Percentiles rank a stretch among this genome's conserved stretches.
These are phyloP conservation scores for Drosophila mayaguana DNA, from an alignment of 2,888 invertebrate species.

Conservation along the genomic window DNA sequence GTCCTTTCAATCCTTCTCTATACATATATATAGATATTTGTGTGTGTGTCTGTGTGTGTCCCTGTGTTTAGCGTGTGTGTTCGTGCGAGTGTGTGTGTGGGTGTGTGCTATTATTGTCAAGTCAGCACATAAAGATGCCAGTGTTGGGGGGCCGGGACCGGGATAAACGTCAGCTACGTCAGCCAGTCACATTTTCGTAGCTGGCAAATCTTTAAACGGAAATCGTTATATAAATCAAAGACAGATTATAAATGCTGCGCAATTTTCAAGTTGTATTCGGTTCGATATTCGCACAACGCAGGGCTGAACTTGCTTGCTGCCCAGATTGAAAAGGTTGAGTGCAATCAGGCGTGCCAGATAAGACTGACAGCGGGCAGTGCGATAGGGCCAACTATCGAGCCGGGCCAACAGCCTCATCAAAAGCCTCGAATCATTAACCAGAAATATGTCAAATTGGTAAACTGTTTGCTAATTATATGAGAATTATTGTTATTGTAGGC, in stretches of 20 bases:
- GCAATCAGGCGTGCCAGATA: constrained; percentile 37
- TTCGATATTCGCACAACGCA: constrained; percentile 20
- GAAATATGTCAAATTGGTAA: constrained; percentile 36
- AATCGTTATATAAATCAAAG: constrained; percentile 82
- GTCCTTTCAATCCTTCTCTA: constrained; percentile 32
- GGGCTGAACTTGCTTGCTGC: constrained; percentile 18
- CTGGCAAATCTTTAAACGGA: constrained; percentile 70
- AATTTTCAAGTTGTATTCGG: constrained; percentile 71
- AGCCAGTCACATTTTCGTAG: constrained; percentile 40
- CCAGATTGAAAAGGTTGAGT: constrained; percentile 46
- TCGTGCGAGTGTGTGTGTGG: constrained; percentile 16
- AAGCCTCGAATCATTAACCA: constrained; percentile 50
- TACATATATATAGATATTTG: background rate
- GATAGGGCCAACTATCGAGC: constrained; percentile 57
- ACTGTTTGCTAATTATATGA: constrained; percentile 65
- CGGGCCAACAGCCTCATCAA: constrained; percentile 20
- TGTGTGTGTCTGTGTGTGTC: background rate
- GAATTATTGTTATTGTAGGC: constrained; percentile 21
- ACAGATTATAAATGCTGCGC: constrained; percentile 79
- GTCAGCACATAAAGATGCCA: constrained; percentile 74
- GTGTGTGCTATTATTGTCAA: constrained; percentile 75
- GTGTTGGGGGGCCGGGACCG: constrained; percentile 19
- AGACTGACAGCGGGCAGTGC: constrained; percentile 22
- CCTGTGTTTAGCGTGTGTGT: background rate
- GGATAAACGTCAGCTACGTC: constrained; percentile 49